Evolutionary conservation across 1,140 invertebrate genomes (phyloP).

Genomic region (Calliopsis andreniformis): DNA sequence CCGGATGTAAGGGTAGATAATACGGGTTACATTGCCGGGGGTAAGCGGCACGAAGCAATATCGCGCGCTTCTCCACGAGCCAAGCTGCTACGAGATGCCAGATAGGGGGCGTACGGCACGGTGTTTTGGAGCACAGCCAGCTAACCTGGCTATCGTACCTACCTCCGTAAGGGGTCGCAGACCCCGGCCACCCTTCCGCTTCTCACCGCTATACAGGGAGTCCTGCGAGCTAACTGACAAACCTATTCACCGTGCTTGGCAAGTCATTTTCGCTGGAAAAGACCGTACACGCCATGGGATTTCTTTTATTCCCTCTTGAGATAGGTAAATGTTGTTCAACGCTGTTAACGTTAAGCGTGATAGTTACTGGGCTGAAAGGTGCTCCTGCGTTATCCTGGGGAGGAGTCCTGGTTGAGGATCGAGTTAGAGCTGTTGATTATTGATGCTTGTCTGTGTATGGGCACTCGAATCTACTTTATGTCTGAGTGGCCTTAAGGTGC

Average conservation of each 20-base stretch:
- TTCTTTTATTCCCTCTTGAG: neutral
- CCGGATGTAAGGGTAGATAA: conserved; percentile 52
- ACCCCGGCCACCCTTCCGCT: conserved; percentile 43
- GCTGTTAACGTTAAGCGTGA: too few relatives aligned
- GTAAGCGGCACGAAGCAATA: conserved; percentile 56
- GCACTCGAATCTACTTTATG: too few relatives aligned
- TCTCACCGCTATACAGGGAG: neutral
- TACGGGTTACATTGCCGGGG: conserved; percentile 45
- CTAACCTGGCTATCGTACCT: conserved; percentile 56
- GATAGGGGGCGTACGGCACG: conserved; percentile 56
- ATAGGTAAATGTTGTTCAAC: too few relatives aligned
- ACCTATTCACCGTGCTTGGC: neutral
- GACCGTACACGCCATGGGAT: neutral
- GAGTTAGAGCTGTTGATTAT: too few relatives aligned
- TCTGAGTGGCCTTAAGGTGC: too few relatives aligned
- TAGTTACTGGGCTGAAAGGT: too few relatives aligned
- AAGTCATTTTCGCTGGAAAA: neutral
- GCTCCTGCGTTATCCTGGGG: too few relatives aligned
- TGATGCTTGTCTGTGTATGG: too few relatives aligned
- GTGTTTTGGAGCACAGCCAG: conserved; percentile 65
- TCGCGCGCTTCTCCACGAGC: conserved; percentile 51
- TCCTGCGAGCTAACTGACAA: too few relatives aligned
- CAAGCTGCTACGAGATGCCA: conserved; percentile 64
- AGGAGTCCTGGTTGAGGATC: too few relatives aligned
- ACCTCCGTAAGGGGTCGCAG: conserved; percentile 32